Evolutionary conservation across 2,797 vertebrate genomes (phyloP).

Genomic region (Pogonophryne albipinna): DNA sequence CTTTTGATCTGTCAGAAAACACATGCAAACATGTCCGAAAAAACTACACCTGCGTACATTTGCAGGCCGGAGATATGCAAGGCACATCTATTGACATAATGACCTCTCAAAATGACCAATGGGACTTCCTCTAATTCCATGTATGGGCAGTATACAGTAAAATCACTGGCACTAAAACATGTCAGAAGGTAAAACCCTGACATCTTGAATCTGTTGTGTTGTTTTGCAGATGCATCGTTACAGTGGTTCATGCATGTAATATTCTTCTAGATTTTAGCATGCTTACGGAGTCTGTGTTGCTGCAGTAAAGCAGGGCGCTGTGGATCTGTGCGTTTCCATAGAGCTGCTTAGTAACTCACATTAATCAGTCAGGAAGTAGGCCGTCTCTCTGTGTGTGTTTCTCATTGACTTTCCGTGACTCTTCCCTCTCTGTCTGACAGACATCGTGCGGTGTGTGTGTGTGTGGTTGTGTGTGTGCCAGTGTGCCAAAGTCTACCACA

Average conservation of each 20-base stretch:
- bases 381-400: constrained; percentile 49
- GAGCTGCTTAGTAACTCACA: constrained; percentile 67
- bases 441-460: background rate
- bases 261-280: background rate
- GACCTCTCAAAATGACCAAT: background rate
- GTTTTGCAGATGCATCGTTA: background rate
- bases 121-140: background rate
- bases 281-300: constrained; percentile 3
- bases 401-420: constrained; percentile 55
- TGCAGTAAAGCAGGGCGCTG: constrained; percentile 37
- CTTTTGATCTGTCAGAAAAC: background rate
- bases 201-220: background rate
- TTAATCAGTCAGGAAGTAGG: constrained; percentile 70
- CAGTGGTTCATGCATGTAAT: background rate
- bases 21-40: background rate
- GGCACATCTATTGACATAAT: background rate
- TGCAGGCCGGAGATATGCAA: background rate
- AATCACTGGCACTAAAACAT: background rate
- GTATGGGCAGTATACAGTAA: background rate
- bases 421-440: constrained; percentile 13
- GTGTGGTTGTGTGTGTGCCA: background rate
- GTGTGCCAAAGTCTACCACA: background rate
- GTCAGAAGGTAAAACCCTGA: background rate
- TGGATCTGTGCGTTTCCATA: constrained; percentile 48
- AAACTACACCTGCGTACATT: background rate